Conservation (phyloP, 2,113 vertebrate species). For the Entelurus aequoreus region DNA sequence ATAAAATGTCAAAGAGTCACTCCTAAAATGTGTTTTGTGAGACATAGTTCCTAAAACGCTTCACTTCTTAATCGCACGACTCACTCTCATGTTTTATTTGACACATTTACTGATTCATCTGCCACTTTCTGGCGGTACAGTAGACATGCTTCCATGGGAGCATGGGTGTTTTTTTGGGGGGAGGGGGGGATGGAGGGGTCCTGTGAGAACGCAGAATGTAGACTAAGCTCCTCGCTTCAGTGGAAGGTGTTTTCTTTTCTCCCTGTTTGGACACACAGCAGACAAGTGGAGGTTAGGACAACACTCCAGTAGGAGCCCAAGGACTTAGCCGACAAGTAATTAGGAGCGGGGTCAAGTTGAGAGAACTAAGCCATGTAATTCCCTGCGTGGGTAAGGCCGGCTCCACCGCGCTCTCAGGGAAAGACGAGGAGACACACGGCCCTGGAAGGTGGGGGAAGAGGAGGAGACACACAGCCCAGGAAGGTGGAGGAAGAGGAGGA, state of each 20-base stretch:
- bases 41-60: no score
- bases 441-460: no score
- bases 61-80: no score
- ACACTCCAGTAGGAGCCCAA: conserved; percentile 66
- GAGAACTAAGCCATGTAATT: conserved; percentile 70
- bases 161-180: no score
- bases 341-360: conserved; percentile 73
- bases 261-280: conserved; percentile 69
- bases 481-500: neutral
- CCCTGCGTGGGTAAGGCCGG: conserved; percentile 49
- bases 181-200: conserved; percentile 24
- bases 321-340: conserved; percentile 73
- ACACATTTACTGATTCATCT: no score
- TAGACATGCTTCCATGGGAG: no score
- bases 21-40: no score
- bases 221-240: conserved; percentile 56
- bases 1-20: no score
- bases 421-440: neutral
- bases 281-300: conserved; percentile 73
- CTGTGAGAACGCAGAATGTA: conserved; percentile 56
- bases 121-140: no score
- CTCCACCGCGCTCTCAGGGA: conserved; percentile 24
- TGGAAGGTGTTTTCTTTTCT: conserved; percentile 67
- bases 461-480: no score
- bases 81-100: no score